These are phyloP conservation scores for Oncorhynchus tshawytscha DNA, from an alignment of 2,113 vertebrate genomes.

Conservation along the genomic window DNA sequence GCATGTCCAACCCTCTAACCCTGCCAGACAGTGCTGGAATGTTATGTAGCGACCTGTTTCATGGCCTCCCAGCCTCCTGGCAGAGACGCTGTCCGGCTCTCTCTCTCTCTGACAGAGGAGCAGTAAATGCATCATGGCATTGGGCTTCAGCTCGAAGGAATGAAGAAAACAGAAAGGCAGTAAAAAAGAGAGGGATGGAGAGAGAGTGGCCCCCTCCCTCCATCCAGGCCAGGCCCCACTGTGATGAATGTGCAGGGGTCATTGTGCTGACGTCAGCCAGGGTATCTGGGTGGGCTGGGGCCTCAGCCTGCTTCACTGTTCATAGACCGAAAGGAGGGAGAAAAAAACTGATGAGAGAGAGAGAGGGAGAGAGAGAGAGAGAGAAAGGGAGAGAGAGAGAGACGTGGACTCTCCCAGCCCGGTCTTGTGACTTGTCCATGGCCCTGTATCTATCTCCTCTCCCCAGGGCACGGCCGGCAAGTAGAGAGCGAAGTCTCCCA, in stretches of 20 bases:
- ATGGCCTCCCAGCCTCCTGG: constrained; percentile 25
- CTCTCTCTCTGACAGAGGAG: constrained; percentile 23
- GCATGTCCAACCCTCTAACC: constrained; percentile 41
- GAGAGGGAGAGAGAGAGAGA: background rate
- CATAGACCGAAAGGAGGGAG: constrained; percentile 30
- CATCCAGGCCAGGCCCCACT: constrained; percentile 16
- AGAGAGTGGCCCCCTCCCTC: background rate
- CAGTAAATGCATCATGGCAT: constrained; percentile 19
- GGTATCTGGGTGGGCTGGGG: constrained; percentile 53
- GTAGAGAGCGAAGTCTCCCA: constrained; percentile 24
- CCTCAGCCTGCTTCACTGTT: constrained; percentile 44
- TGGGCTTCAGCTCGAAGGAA: constrained; percentile 45
- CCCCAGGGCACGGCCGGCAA: constrained; percentile 27
- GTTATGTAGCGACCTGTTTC: constrained; percentile 21
- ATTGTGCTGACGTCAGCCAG: constrained; percentile 49
- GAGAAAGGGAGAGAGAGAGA: background rate
- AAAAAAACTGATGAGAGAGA: constrained; percentile 29
- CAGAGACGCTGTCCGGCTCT: background rate
- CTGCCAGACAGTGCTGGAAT: constrained; percentile 46
- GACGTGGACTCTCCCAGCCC: constrained; percentile 21
- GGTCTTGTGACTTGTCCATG: constrained; percentile 36
- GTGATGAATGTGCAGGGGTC: constrained; percentile 54
- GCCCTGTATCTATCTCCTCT: constrained; percentile 23
- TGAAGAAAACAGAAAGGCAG: constrained; percentile 20
- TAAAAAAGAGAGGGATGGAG: constrained; percentile 4